Evolutionary conservation across 1,140 invertebrate species (phyloP).

Genomic region (Zaprionus camerounensis): DNA sequence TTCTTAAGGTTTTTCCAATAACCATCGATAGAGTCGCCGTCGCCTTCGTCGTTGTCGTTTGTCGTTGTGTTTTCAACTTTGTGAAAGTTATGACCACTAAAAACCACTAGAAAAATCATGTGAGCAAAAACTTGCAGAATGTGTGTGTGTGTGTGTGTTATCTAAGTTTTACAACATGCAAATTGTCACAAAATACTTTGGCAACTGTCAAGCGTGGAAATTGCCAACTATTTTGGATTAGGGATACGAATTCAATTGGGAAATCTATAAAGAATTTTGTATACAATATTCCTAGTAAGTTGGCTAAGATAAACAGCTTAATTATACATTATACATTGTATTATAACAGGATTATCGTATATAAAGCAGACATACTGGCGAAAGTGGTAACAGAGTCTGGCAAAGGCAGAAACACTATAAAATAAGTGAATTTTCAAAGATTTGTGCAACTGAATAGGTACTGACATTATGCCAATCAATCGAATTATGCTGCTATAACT

Average conservation of each 20-base stretch:
- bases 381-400: too few species aligned
- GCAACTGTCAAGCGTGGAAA: neutral
- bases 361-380: too few species aligned
- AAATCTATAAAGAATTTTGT: neutral
- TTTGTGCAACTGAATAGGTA: too few species aligned
- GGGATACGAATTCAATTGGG: neutral
- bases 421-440: too few species aligned
- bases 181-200: conserved; percentile 7
- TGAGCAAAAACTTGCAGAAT: neutral
- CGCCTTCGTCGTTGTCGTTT: conserved; percentile 8
- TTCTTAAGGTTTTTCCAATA: conserved; percentile 44
- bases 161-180: conserved; percentile 17
- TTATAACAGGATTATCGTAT: too few species aligned
- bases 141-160: neutral
- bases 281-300: neutral
- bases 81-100: conserved; percentile 46
- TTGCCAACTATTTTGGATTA: neutral
- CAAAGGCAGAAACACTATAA: too few species aligned
- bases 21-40: conserved; percentile 32
- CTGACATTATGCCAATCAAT: too few species aligned
- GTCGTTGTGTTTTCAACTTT: conserved; percentile 32
- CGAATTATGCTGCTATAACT: too few species aligned
- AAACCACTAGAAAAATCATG: conserved; percentile 16
- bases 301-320: neutral
- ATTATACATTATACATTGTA: neutral